These are phyloP conservation scores for Uropetala carovei DNA, from an alignment of 2,888 invertebrate species.

Conservation along the genomic window DNA sequence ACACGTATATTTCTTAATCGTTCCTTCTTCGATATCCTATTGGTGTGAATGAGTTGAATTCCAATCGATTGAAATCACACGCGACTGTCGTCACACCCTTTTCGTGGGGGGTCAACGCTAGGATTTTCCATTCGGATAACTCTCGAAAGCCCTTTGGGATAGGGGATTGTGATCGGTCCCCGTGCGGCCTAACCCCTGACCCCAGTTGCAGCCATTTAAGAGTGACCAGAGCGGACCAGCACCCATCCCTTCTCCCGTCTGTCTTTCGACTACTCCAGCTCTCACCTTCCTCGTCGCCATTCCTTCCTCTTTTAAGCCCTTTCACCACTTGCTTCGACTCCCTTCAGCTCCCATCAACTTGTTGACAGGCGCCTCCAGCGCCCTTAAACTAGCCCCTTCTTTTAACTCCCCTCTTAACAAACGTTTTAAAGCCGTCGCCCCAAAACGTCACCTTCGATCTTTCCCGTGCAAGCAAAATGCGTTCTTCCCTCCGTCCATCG, in stretches of 20 bases:
- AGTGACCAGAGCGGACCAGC: neutral
- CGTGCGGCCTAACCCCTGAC: neutral
- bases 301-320: neutral
- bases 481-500: neutral
- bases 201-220: neutral
- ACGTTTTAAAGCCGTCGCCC: neutral
- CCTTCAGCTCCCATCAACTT: neutral
- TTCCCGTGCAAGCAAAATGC: neutral
- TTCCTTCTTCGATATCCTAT: no score
- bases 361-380: neutral
- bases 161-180: conserved; percentile 25
- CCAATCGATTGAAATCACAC: no score
- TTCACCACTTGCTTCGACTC: neutral
- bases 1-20: no score
- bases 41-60: no score
- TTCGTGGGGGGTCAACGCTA: no score
- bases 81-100: no score
- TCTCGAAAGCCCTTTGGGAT: neutral
- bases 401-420: neutral
- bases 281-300: no score
- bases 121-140: neutral
- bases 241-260: neutral
- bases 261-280: neutral
- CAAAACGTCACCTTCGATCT: neutral
- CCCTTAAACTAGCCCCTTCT: neutral